Evolutionary conservation across 2,888 invertebrate species (phyloP).

Genomic region (Vannuccia rotundouncinata): DNA sequence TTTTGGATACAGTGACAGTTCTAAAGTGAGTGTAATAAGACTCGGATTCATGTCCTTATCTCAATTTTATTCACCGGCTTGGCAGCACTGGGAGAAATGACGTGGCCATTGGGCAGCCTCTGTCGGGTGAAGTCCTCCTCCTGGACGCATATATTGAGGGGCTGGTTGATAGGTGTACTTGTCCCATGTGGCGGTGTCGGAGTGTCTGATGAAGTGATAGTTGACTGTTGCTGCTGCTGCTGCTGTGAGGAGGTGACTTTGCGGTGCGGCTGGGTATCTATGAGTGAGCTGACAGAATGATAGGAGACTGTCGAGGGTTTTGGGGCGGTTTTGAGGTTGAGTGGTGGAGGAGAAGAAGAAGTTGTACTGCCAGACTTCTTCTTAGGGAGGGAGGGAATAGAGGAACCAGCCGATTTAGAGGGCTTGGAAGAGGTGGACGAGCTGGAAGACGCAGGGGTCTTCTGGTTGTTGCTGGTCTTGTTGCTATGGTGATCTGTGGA

Average conservation of each 20-base stretch:
- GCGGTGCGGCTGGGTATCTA: neutral
- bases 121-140: neutral
- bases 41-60: slow-evolving; percentile 6
- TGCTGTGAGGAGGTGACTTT: too few relatives aligned
- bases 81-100: neutral
- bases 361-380: neutral
- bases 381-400: neutral
- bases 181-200: neutral
- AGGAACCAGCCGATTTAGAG: neutral
- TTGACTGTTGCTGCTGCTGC: neutral
- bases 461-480: neutral
- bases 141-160: neutral
- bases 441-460: neutral
- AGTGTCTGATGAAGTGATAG: neutral
- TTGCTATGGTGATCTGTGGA: neutral
- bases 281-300: slow-evolving; percentile 3
- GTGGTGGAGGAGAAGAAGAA: neutral
- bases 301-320: neutral
- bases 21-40: too few relatives aligned
- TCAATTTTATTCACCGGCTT: neutral
- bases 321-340: neutral
- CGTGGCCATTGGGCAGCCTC: neutral
- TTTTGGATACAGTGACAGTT: too few relatives aligned
- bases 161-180: neutral
- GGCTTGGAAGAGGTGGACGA: neutral